Base-by-base conservation (phyloP, 2,888 invertebrate species). In the Erebia aethiops region DNA sequence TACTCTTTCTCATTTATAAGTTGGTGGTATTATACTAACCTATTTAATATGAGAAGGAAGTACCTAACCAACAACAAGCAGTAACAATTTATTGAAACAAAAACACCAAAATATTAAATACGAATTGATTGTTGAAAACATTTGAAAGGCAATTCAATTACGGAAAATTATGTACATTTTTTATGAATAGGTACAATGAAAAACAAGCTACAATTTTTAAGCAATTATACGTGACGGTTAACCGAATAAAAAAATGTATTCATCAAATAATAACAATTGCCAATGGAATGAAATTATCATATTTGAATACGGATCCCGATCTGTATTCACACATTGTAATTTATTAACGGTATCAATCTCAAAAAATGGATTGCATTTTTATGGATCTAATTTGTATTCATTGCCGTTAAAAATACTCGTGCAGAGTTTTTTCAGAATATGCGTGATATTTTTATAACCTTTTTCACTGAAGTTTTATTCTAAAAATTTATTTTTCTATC, bases 271-370 rank as follows among this genome's bases (percentile, higher is more conserved):
- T 64, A 64, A 54, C 64, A 64, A 66, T 56, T 57, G 66, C 14
- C 56, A 66, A 56, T 66, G 66, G 66, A 66, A 66, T 57, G 52
- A 57, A 66, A 66, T 66, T 66, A 66, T 21, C 66, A 66, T 66
- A 66, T 66, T 56, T 66, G 66, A 66, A 66, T 66, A 57, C 18
- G 21, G 56, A 56, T 56, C 54, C 54, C 66, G 66, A 66, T 66
- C 66, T 66, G 66, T 66, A 66, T 66, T 66, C 66, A 66, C 66
- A 66, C 66, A 66, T 66, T 66, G 66, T 66, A 56, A 66, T 66
- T 66, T 66, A 66, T 66, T 66, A 56, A 56, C 66, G 43, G 57
- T 66, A 57, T 66, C 66, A 57, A 43, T 66, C 62, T 54, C 66
- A 66, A 66, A 66, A 66, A 66, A 56, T 18, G 46, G 56, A 41